Conservation (phyloP, 1,140 invertebrate genomes). For the Stegodyphus mimosarum region DNA sequence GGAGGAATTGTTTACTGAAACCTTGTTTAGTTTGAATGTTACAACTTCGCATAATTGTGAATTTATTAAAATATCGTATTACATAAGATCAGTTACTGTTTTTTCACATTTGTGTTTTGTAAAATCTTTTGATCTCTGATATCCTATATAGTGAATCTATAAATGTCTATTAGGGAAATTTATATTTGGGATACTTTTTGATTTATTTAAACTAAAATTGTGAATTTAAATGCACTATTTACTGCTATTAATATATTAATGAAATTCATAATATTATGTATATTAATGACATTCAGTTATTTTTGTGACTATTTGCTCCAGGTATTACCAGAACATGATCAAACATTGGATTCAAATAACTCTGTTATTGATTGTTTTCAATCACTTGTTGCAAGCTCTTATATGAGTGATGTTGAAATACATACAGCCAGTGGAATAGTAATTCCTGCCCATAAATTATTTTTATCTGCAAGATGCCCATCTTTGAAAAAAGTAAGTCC, state of each 20-base stretch:
- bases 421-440: conserved; percentile 28
- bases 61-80: too few species aligned
- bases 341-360: neutral
- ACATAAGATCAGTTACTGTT: too few species aligned
- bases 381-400: conserved; percentile 20
- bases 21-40: too few species aligned
- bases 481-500: conserved; percentile 24
- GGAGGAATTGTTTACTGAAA: too few species aligned
- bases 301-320: neutral
- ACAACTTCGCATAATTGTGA: too few species aligned
- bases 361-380: neutral
- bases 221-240: neutral
- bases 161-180: neutral
- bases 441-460: conserved; percentile 48
- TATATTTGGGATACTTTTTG: neutral
- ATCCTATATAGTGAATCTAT: too few species aligned
- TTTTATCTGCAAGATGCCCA: conserved; percentile 38
- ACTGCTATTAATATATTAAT: neutral
- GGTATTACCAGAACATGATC: neutral
- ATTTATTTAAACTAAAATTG: neutral
- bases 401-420: conserved; percentile 56
- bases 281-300: too few species aligned
- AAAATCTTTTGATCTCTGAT: too few species aligned
- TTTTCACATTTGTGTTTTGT: too few species aligned
- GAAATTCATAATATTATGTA: too few species aligned